These are phyloP conservation scores for Zaprionus lachaisei DNA, from an alignment of 1,140 invertebrate species.

Conservation along the genomic window DNA sequence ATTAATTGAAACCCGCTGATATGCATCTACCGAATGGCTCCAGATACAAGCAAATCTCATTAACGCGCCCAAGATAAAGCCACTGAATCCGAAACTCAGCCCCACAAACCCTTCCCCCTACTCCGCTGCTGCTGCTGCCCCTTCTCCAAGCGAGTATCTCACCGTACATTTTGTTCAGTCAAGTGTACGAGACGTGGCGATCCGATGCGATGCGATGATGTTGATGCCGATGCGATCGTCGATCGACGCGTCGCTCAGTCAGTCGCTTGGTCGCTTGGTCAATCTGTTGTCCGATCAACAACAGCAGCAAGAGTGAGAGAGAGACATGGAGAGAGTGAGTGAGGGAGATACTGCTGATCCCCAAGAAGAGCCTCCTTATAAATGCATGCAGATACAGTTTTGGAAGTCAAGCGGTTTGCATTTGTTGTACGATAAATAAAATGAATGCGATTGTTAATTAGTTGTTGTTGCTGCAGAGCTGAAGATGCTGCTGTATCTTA, in stretches of 20 bases:
- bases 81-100: slow-evolving; percentile 68
- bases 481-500: slow-evolving; percentile 61
- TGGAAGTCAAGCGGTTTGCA: slow-evolving; percentile 82
- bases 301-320: slow-evolving; percentile 14
- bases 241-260: slow-evolving; percentile 36
- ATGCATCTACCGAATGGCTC: slow-evolving; percentile 80
- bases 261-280: slow-evolving; percentile 9
- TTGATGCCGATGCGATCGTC: slow-evolving; percentile 28
- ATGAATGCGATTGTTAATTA: slow-evolving; percentile 82
- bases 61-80: slow-evolving; percentile 81
- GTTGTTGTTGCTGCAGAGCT: slow-evolving; percentile 70
- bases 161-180: slow-evolving; percentile 80
- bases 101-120: neutral
- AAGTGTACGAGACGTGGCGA: slow-evolving; percentile 61
- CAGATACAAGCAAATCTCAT: slow-evolving; percentile 83
- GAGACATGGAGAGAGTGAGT: neutral
- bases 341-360: slow-evolving; percentile 6
- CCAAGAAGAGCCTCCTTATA: slow-evolving; percentile 64
- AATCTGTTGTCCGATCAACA: slow-evolving; percentile 6
- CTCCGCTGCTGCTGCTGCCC: slow-evolving; percentile 3
- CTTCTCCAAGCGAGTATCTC: slow-evolving; percentile 45
- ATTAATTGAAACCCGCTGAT: slow-evolving; percentile 82
- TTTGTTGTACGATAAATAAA: slow-evolving; percentile 79
- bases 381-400: slow-evolving; percentile 81
- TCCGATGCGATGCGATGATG: slow-evolving; percentile 24